These are phyloP conservation scores for Redunca redunca DNA, from an alignment of 2,113 vertebrate genomes.

Conservation along the genomic window DNA sequence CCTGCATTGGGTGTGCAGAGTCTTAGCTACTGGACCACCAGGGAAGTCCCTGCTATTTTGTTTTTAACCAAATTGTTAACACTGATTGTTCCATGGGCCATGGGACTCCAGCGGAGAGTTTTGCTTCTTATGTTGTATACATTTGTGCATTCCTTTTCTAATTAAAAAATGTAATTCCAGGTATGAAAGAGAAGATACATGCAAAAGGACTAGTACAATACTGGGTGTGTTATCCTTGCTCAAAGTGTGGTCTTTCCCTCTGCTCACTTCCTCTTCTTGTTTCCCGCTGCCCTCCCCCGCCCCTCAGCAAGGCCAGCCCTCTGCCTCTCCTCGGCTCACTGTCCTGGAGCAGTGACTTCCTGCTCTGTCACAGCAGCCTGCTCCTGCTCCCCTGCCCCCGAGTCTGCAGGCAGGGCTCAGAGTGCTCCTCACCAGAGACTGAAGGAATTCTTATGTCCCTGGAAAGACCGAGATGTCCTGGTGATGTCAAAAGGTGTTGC, in stretches of 20 bases:
- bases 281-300: fast-evolving
- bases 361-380: background rate
- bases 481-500: fast-evolving
- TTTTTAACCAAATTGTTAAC: background rate
- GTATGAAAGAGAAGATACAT: background rate
- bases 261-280: background rate
- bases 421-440: no score
- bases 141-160: background rate
- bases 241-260: background rate
- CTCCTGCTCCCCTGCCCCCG: background rate
- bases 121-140: background rate
- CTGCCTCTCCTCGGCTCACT: background rate
- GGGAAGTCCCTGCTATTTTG: background rate
- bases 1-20: background rate
- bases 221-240: background rate
- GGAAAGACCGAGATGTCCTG: background rate
- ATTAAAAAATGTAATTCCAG: background rate
- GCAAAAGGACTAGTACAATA: background rate
- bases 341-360: background rate
- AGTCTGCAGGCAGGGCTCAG: background rate
- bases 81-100: background rate
- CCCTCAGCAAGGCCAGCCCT: background rate
- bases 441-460: background rate
- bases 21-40: background rate
- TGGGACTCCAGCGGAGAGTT: background rate